Evolutionary conservation across 2,888 invertebrate genomes (phyloP), one percentile per base, ranked within the genome.

Genomic region (Xanthia icteritia): DNA sequence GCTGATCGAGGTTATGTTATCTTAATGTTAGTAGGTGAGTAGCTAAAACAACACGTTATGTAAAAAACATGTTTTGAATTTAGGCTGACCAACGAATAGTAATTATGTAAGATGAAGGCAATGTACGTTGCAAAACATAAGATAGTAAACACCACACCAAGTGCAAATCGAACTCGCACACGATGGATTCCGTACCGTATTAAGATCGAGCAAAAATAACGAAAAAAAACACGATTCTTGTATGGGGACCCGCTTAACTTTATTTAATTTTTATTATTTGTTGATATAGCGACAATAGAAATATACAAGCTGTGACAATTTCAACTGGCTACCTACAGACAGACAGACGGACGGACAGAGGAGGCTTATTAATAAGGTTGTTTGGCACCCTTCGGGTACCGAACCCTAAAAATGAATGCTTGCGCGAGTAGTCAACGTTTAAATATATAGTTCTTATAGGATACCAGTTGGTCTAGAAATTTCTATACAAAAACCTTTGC

Each of bases 31-130:
- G 74, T 84, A 66, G 71, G 73, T 60, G 39, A 83, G 13, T 11
- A 64, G 73, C 45, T 23, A 56, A 42, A 45, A 42, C n/a, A 54
- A 66, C 48, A 39, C 4, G 72, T 80, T 88, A 88, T 67, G 76
- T 88, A 56, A 88, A 77, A 65, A 73, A 79, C 65, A 39, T 64
- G 66, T 78, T 84, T 76, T 56, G 56, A 63, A 84, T 51, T 56
- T 63, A 39, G 56, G 15, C n/a, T 67, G 36, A 42, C 31, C 39
- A 68, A 68, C 51, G 2, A 27, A 58, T 27, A 15, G 45, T 45
- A 54, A 68, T 82, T 71, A 69, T 69, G 56, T 61, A 71, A 68
- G 39, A 48, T 48, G 11, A 82, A 65, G 36, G 13, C 56, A 45
- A 60, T 5, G 1, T 66, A 48, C 11, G 36, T 83, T 20, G 36